Conservation (phyloP, 1,140 invertebrate species). For the Calephelis virginiensis region DNA sequence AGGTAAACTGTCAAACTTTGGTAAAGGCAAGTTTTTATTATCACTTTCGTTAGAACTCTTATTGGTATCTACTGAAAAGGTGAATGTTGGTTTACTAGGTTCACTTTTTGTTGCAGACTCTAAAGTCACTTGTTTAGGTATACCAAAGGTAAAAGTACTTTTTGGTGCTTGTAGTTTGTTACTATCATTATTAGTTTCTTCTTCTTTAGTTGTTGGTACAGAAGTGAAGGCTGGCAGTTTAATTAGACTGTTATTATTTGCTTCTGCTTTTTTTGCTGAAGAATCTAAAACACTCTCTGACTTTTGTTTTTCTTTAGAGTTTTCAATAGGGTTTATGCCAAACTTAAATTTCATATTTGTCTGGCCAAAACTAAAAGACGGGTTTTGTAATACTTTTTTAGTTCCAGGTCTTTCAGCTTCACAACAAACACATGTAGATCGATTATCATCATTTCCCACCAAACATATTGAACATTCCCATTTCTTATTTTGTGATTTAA, state of each 20-base stretch:
- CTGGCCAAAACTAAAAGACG: slow-evolving; percentile 48
- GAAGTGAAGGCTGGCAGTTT: slow-evolving; percentile 30
- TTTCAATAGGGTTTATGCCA: slow-evolving; percentile 59
- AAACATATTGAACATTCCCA: slow-evolving; percentile 86
- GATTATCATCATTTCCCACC: slow-evolving; percentile 80
- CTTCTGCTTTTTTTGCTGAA: slow-evolving; percentile 40
- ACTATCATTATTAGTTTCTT: not conserved
- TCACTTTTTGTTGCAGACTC: slow-evolving; percentile 21
- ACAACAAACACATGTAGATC: slow-evolving; percentile 84
- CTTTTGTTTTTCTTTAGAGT: slow-evolving; percentile 14
- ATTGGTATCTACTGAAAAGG: slow-evolving; percentile 35
- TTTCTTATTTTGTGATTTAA: slow-evolving; percentile 60
- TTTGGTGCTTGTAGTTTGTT: not conserved
- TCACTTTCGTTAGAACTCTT: slow-evolving; percentile 23
- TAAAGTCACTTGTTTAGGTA: slow-evolving; percentile 31
- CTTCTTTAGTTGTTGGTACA: not conserved
- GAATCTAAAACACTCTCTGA: slow-evolving; percentile 30
- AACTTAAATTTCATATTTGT: slow-evolving; percentile 65
- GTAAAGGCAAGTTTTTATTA: slow-evolving; percentile 42
- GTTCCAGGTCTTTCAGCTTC: slow-evolving; percentile 81
- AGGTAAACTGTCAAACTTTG: slow-evolving; percentile 30
- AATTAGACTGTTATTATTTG: slow-evolving; percentile 53
- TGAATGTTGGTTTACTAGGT: slow-evolving; percentile 37
- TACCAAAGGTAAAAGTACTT: slow-evolving; percentile 60
- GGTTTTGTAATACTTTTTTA: slow-evolving; percentile 32